Evolutionary conservation across 1,140 invertebrate species (phyloP), one percentile per base, ranked within the genome.

Genomic region (Drosophila erecta): DNA sequence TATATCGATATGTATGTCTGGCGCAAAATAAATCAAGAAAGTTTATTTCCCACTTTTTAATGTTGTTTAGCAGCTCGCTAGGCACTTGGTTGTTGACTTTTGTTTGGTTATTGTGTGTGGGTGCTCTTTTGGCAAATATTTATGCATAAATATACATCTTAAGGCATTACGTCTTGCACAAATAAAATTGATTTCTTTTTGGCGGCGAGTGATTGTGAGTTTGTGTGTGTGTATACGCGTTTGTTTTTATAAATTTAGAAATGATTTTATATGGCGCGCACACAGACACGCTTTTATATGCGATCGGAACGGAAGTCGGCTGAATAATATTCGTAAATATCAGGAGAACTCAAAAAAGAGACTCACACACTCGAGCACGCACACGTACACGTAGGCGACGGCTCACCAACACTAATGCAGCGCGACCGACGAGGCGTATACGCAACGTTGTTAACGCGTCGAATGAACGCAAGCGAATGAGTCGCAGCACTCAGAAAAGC

Each of bases 221-320:
- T 17, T 12, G 7, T 41, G n/a, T 33, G 65, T 75, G 62, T 57
- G 61, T 79, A 70, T 70, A 51, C 73, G 73, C 73, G 61, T 79
- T 86, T 71, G 44, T 81, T 86, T 79, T 79, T 81, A 79, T 84
- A 87, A 84, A 89, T 77, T 89, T 87, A 87, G 76, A 84, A 87
- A 89, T 89, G 84, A 87, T 74, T 84, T 70, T 81, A 72, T 81
- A 27, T 55, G 51, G 27, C 61, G 37, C 38, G 62, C 55, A 66
- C 14, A 66, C 35, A 59, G 37, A 38, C 47, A 37, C 14, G 49
- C 3, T 46, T 44, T 35, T 47, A 58, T 55, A 37, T 38, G 24
- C 59, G 59, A 69, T 43, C 66, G 69, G 55, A 83, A 67, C 80
- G 80, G 80, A 83, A 83, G 60, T 79, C 64, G 41, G 51, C 37